phyloP scores from a whole-genome alignment of 2,113 vertebrate genomes.

The Daboia siamensis region DNA sequence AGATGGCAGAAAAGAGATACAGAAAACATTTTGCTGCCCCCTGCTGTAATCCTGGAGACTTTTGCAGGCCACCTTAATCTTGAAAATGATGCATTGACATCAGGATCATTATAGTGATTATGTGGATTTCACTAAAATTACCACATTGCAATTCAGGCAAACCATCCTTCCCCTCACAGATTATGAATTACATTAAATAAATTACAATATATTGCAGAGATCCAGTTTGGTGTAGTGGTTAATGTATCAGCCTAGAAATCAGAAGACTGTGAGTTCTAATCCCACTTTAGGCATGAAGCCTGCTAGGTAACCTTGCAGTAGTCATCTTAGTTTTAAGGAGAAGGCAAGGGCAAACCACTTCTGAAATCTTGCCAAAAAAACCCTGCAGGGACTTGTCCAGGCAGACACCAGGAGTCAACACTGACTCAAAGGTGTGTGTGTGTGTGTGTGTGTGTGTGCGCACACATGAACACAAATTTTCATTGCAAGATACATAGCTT shows the following conservation, averaged over 20 bases:
- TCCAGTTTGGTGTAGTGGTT: background rate
- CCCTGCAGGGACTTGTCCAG: background rate
- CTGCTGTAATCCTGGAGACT: background rate
- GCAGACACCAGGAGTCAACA: background rate
- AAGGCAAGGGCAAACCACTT: background rate
- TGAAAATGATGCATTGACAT: background rate
- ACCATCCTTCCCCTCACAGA: background rate
- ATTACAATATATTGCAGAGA: background rate
- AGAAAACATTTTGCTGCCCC: background rate
- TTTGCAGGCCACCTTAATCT: background rate
- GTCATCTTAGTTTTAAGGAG: background rate
- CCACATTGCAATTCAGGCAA: background rate
- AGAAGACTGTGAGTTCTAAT: background rate
- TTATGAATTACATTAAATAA: background rate
- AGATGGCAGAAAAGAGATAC: background rate
- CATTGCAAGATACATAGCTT: background rate
- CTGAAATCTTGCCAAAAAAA: background rate
- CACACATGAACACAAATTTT: background rate
- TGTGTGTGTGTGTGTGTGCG: no score
- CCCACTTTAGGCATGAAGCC: background rate
- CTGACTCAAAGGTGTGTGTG: background rate
- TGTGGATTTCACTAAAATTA: background rate
- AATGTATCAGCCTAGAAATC: background rate
- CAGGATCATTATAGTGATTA: background rate
- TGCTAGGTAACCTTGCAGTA: background rate